A percentile compares a stretch with the other conserved stretches of the same genome.
Conservation (phyloP, 2,113 vertebrate species). For the Polyodon spathula region DNA sequence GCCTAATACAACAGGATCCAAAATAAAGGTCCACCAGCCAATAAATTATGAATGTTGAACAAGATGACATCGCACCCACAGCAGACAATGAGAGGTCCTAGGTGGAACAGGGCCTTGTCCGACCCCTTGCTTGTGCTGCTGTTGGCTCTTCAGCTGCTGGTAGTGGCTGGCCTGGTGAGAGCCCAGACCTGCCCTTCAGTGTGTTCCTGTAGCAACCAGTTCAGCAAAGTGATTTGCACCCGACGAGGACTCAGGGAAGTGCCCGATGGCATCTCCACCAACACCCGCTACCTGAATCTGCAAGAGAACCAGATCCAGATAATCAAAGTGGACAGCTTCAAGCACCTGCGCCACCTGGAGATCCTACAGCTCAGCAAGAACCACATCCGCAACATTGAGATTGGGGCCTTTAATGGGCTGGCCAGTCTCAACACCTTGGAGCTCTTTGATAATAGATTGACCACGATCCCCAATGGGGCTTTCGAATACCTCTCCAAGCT, state of each 20-base stretch:
- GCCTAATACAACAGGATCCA: conserved; percentile 55
- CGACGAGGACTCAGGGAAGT: conserved; percentile 88
- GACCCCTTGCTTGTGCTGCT: conserved; percentile 98
- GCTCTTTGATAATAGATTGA: conserved; percentile 97
- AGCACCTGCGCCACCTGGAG: conserved; percentile 92
- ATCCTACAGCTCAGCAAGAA: conserved; percentile 96
- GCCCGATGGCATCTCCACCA: conserved; percentile 96
- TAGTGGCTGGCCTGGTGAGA: conserved; percentile 91
- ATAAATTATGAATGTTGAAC: conserved; percentile 99
- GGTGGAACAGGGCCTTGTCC: conserved; percentile 98
- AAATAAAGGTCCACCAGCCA: conserved; percentile 81
- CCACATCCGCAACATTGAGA: conserved; percentile 95
- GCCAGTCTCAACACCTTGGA: conserved; percentile 96
- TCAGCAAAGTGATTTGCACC: conserved; percentile 97
- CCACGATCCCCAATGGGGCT: conserved; percentile 95
- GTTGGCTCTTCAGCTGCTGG: conserved; percentile 94
- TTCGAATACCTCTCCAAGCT: conserved; percentile 98
- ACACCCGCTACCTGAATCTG: conserved; percentile 92
- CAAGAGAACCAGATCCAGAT: conserved; percentile 98
- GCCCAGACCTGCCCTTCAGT: conserved; percentile 96
- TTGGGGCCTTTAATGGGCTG: conserved; percentile 97
- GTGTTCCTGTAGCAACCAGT: conserved; percentile 97
- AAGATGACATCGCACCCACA: conserved; percentile 98
- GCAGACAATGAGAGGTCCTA: conserved; percentile 99
- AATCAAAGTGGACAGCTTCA: conserved; percentile 98